Evolutionary conservation across 2,888 invertebrate genomes (phyloP).

Genomic region (Aelia acuminata): DNA sequence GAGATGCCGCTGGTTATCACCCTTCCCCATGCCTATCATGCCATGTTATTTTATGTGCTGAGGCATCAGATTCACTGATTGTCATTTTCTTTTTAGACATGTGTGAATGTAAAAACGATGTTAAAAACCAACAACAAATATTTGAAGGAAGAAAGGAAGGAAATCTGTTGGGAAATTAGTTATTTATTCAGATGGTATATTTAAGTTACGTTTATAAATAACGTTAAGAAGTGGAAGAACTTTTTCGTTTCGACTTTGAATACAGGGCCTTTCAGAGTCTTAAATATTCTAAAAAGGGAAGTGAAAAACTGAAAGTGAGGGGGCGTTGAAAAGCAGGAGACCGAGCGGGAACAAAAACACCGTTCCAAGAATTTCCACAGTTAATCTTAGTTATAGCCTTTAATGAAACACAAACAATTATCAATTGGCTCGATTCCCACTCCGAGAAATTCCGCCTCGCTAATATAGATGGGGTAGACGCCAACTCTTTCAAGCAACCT

Average conservation of each 20-base stretch:
- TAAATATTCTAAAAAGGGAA: conserved; percentile 1
- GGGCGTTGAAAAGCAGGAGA: background rate
- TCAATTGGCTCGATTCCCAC: conserved; percentile 22
- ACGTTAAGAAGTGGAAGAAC: background rate
- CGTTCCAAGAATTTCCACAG: conserved; percentile 2
- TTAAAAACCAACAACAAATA: too few relatives aligned
- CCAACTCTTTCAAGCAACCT: background rate
- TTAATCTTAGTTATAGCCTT: conserved; percentile 32
- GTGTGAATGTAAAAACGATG: too few relatives aligned
- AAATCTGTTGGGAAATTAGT: background rate
- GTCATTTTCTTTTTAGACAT: too few relatives aligned
- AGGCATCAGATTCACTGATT: too few relatives aligned
- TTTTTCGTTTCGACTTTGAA: background rate
- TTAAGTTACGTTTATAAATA: background rate
- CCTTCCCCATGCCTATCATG: too few relatives aligned
- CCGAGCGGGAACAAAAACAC: background rate
- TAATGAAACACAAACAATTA: conserved; percentile 41
- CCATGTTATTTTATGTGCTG: too few relatives aligned
- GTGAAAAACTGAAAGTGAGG: background rate
- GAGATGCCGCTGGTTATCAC: too few relatives aligned
- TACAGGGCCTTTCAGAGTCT: background rate
- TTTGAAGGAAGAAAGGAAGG: too few relatives aligned
- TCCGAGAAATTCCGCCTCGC: conserved; percentile 1
- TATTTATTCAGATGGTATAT: background rate
- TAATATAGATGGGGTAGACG: conserved; percentile 1